phyloP scores from a whole-genome alignment of 2,113 vertebrate species.

The Pantherophis guttatus region DNA sequence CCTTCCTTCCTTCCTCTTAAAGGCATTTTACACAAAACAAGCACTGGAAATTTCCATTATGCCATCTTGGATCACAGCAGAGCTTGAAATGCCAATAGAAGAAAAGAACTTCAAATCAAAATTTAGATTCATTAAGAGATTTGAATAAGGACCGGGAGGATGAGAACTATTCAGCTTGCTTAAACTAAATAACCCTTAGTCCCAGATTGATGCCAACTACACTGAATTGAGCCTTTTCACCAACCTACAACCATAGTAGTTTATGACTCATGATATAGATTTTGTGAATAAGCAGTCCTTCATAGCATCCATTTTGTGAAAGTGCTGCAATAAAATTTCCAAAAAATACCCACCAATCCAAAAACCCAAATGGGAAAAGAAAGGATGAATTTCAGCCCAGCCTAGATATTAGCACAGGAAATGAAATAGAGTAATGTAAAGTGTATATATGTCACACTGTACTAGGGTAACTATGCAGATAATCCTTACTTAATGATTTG shows the following conservation, averaged over 20 bases:
- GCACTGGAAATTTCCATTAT: neutral
- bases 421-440: neutral
- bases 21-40: neutral
- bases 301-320: neutral
- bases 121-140: neutral
- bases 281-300: neutral
- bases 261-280: neutral
- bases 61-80: neutral
- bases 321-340: neutral
- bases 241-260: neutral
- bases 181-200: neutral
- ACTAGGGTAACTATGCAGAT: neutral
- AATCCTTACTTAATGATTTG: neutral
- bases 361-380: neutral
- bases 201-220: neutral
- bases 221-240: neutral
- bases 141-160: neutral
- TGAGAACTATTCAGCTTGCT: neutral
- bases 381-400: neutral
- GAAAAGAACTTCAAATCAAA: neutral
- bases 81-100: neutral
- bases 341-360: neutral
- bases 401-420: fast-evolving
- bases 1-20: neutral
- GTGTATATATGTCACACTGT: neutral